Conservation (phyloP, 1,140 invertebrate genomes). For the Lasioglossum baleicum region DNA sequence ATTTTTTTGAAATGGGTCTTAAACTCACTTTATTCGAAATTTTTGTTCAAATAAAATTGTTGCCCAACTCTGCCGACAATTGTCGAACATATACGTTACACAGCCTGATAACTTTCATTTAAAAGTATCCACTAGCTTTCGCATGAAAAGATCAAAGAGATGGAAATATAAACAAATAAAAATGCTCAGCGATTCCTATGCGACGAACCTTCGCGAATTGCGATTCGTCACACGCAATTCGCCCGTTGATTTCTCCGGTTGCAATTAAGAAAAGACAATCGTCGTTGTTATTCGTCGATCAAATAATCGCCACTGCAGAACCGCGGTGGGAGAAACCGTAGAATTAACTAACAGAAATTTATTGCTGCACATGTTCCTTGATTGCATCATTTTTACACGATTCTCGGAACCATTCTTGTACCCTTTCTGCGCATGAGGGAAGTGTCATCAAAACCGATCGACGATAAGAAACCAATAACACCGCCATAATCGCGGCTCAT, state of each 20-base stretch:
- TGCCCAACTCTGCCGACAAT: no score
- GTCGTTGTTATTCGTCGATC: neutral
- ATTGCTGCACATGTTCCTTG: neutral
- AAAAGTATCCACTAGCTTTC: no score
- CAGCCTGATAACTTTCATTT: no score
- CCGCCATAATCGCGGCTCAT: neutral
- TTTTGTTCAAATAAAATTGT: no score
- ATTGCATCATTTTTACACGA: slow-evolving; percentile 18
- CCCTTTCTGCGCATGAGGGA: slow-evolving; percentile 15
- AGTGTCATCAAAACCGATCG: slow-evolving; percentile 11
- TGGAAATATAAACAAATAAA: neutral
- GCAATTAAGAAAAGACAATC: neutral
- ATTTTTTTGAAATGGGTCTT: no score
- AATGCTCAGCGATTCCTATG: neutral
- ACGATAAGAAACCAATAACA: slow-evolving; percentile 10
- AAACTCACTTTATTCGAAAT: no score
- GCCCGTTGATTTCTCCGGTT: neutral
- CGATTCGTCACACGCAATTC: neutral
- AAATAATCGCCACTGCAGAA: neutral
- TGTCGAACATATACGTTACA: no score
- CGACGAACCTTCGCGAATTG: no score
- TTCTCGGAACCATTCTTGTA: slow-evolving; percentile 13
- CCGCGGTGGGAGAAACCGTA: neutral
- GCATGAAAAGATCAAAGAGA: no score
- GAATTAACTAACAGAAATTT: slow-evolving; percentile 20